Evolutionary conservation across 2,113 vertebrate genomes (phyloP).

Genomic region (Dolichallabes microphthalmus): DNA sequence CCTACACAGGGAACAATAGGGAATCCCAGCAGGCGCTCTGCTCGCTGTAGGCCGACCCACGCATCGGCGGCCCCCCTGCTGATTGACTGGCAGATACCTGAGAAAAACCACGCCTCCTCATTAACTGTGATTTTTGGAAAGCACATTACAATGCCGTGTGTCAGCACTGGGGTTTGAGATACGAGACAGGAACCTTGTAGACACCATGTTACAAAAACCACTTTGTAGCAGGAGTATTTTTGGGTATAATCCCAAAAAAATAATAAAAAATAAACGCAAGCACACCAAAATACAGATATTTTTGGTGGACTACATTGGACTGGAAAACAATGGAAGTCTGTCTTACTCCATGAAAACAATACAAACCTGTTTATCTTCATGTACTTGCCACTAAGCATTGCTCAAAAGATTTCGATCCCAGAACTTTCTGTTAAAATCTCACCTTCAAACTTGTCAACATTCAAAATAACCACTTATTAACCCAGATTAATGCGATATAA

Average conservation of each 20-base stretch:
- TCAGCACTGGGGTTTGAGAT: neutral
- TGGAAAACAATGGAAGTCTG: neutral
- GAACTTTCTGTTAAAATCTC: neutral
- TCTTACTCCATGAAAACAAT: neutral
- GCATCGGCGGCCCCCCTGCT: constrained; percentile 30
- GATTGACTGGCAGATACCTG: constrained; percentile 55
- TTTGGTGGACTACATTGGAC: neutral
- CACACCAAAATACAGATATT: neutral
- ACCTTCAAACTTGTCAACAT: neutral
- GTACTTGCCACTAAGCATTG: no score
- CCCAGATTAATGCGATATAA: neutral
- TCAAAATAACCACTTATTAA: neutral
- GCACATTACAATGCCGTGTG: neutral
- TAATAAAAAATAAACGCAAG: no score
- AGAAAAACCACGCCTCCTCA: neutral
- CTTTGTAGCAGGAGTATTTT: neutral
- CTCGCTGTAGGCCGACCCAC: constrained; percentile 56
- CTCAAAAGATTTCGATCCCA: no score
- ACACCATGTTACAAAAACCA: neutral
- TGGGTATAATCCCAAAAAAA: neutral
- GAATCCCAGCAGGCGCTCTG: constrained; percentile 64
- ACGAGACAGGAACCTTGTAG: neutral
- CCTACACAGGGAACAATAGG: constrained; percentile 71
- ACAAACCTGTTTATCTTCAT: neutral
- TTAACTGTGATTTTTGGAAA: neutral